Conservation (phyloP, 2,888 invertebrate species). For the Phengaris arion region DNA sequence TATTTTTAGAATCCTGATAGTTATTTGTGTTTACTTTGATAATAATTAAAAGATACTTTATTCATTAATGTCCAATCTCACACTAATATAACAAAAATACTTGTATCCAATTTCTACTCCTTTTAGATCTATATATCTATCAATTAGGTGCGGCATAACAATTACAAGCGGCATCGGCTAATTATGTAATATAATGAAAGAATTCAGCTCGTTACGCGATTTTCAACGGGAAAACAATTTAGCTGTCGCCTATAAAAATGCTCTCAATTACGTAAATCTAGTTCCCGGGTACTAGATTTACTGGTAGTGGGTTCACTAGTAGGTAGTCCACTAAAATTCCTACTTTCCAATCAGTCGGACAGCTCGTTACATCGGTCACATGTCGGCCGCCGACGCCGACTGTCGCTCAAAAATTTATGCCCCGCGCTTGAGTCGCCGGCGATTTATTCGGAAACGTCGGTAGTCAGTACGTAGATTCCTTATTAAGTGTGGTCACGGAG, state of each 20-base stretch:
- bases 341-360: conserved; percentile 19
- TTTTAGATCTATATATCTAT: background rate
- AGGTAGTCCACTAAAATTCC: conserved; percentile 1
- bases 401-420: conserved; percentile 21
- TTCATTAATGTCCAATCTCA: no score
- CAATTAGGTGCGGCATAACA: background rate
- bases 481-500: no score
- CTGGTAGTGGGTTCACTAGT: background rate
- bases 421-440: background rate
- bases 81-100: background rate
- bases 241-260: conserved; percentile 5
- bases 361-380: conserved; percentile 24
- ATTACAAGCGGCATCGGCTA: background rate
- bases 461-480: conserved; percentile 22
- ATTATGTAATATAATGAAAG: background rate
- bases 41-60: no score
- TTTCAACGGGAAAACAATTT: background rate
- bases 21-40: no score
- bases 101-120: background rate
- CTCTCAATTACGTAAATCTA: background rate
- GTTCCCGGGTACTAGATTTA: background rate
- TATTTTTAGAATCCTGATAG: no score
- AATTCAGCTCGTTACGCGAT: background rate
- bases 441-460: background rate
- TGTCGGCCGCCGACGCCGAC: background rate